These are phyloP conservation scores for Pseudochirops corinnae DNA, from an alignment of 2,797 vertebrate genomes.

Conservation along the genomic window DNA sequence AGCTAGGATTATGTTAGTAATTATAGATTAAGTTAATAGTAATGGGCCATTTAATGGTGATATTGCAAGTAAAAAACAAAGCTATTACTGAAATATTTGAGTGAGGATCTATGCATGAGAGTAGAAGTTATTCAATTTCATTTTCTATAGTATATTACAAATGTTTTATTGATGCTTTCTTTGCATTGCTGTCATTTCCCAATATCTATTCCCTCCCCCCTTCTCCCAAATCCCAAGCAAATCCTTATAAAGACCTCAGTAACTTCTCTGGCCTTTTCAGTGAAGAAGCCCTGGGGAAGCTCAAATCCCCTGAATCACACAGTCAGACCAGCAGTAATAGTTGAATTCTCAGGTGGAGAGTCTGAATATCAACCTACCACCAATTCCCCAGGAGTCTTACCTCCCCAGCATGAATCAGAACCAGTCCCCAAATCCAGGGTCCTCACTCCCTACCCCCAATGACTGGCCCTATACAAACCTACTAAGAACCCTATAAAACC, in stretches of 20 bases:
- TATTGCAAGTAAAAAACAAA: not conserved
- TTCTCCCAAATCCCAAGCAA: not conserved
- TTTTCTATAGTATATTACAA: not conserved
- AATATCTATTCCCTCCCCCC: not conserved
- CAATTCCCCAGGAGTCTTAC: not conserved
- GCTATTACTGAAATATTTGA: not conserved
- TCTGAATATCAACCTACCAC: not conserved
- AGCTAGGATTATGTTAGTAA: slow-evolving; percentile 38
- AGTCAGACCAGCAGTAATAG: not conserved
- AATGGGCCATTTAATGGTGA: not conserved
- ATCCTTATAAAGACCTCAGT: not conserved
- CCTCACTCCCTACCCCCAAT: not conserved
- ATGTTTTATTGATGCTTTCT: slow-evolving; percentile 5
- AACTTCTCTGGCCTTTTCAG: not conserved
- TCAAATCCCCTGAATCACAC: not conserved
- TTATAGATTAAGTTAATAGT: slow-evolving; percentile 40
- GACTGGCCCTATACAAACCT: not conserved
- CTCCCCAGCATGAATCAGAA: not conserved
- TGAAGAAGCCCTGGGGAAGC: not conserved
- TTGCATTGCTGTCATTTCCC: not conserved
- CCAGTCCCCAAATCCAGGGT: not conserved
- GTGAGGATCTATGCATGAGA: not conserved
- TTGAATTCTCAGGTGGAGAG: not conserved
- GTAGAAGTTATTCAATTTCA: not conserved
- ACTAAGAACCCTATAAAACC: not conserved